These are phyloP conservation scores for Pelosia muscerda DNA, from an alignment of 2,888 invertebrate genomes.

Conservation along the genomic window DNA sequence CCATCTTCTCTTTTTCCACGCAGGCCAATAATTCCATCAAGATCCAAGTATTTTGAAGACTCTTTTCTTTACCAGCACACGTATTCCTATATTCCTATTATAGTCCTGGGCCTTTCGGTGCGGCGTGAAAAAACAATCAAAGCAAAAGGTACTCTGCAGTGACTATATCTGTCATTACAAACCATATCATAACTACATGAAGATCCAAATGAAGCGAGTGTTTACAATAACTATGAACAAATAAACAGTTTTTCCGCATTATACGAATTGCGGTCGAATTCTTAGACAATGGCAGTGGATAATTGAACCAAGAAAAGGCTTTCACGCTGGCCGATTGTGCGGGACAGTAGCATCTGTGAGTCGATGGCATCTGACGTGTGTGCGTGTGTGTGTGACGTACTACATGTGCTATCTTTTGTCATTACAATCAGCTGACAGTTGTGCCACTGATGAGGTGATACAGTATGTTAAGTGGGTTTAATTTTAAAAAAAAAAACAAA, in stretches of 20 bases:
- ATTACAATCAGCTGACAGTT: constrained; percentile 59
- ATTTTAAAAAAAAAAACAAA: too few relatives aligned
- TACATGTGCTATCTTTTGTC: constrained; percentile 61
- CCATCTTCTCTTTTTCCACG: too few relatives aligned
- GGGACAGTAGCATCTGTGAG: constrained; percentile 60
- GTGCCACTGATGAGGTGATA: constrained; percentile 20
- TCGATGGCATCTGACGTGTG: constrained; percentile 70
- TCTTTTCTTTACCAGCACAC: too few relatives aligned
- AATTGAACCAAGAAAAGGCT: constrained; percentile 63
- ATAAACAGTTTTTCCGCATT: constrained; percentile 18
- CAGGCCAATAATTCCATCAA: too few relatives aligned
- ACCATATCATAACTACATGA: background rate
- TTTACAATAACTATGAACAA: background rate
- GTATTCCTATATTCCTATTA: too few relatives aligned
- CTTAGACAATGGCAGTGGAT: constrained; percentile 52
- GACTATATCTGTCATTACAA: background rate
- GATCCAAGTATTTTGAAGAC: too few relatives aligned
- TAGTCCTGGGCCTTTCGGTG: too few relatives aligned
- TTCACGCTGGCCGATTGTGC: constrained; percentile 60
- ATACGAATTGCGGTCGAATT: constrained; percentile 41
- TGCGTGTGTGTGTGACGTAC: constrained; percentile 74
- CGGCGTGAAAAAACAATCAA: too few relatives aligned
- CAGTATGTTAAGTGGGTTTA: constrained; percentile 51
- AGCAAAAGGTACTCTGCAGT: too few relatives aligned
- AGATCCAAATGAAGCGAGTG: background rate